Conservation (phyloP, 2,797 vertebrate species). For the Epinephelus awoara region DNA sequence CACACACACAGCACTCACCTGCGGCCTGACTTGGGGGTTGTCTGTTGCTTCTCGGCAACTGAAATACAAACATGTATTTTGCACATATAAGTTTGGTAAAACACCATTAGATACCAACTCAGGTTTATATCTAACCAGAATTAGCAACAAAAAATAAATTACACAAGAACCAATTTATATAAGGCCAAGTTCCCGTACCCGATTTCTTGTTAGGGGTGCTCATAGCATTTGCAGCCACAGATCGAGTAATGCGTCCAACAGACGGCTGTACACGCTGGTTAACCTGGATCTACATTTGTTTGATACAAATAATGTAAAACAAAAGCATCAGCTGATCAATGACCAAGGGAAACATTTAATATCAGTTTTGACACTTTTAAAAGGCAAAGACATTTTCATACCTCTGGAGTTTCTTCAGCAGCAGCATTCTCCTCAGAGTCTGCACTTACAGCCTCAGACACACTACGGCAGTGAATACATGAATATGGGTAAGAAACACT, state of each 20-base stretch:
- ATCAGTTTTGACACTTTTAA: background rate
- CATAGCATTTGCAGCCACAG: slow-evolving; percentile 78
- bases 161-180: background rate
- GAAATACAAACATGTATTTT: slow-evolving; percentile 42
- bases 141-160: background rate
- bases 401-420: slow-evolving; percentile 48
- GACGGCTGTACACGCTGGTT: background rate
- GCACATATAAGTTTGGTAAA: background rate
- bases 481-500: background rate
- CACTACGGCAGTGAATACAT: slow-evolving; percentile 33
- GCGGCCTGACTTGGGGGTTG: slow-evolving; percentile 11
- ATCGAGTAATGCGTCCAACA: slow-evolving; percentile 79
- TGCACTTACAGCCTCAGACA: slow-evolving; percentile 17
- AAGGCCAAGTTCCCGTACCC: slow-evolving; percentile 33
- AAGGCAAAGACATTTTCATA: slow-evolving; percentile 27
- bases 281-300: slow-evolving; percentile 2
- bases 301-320: background rate
- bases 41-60: slow-evolving; percentile 61
- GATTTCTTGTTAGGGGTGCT: slow-evolving; percentile 55
- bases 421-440: slow-evolving; percentile 19
- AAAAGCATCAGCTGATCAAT: background rate
- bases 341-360: background rate
- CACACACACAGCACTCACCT: slow-evolving; percentile 66
- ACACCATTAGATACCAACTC: background rate
- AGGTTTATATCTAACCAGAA: background rate